Evolutionary conservation across 23 tunicate species (phyloP).

Genomic region (Phallusia fumigata): DNA sequence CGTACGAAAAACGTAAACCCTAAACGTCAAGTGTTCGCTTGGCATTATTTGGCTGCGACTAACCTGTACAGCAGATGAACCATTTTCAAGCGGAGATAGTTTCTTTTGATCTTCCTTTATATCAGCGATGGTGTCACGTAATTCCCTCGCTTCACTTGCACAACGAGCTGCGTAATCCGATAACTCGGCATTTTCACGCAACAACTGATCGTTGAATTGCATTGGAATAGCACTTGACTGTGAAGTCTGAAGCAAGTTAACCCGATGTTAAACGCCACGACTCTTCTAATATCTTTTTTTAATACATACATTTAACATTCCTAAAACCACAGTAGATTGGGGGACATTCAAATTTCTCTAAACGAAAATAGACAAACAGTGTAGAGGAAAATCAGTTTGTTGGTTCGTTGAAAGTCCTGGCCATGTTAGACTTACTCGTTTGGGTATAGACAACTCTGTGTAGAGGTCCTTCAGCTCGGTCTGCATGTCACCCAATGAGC

Average conservation of each 20-base stretch:
- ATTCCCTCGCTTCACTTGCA: conserved; percentile 55
- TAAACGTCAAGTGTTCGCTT: too few species aligned
- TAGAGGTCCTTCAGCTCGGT: conserved; percentile 77
- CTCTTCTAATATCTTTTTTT: too few species aligned
- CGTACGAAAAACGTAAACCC: too few species aligned
- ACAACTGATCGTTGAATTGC: conserved; percentile 71
- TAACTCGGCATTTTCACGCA: conserved; percentile 72
- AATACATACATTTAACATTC: too few species aligned
- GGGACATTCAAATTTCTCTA: too few species aligned
- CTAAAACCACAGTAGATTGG: too few species aligned
- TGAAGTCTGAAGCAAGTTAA: not conserved
- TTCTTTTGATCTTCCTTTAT: conserved; percentile 17
- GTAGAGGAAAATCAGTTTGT: too few species aligned
- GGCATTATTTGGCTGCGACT: not conserved
- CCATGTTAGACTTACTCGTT: conserved; percentile 43
- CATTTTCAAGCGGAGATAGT: not conserved
- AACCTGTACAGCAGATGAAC: not conserved
- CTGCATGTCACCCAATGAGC: conserved; percentile 78
- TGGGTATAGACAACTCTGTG: conserved; percentile 54
- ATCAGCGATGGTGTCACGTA: conserved; percentile 51
- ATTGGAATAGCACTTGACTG: not conserved
- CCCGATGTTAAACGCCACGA: too few species aligned
- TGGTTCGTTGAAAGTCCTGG: not conserved
- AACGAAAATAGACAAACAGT: too few species aligned
- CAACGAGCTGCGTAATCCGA: conserved; percentile 50